These are phyloP conservation scores for Vulpes vulpes DNA, from an alignment of 2,113 vertebrate genomes.

Conservation along the genomic window DNA sequence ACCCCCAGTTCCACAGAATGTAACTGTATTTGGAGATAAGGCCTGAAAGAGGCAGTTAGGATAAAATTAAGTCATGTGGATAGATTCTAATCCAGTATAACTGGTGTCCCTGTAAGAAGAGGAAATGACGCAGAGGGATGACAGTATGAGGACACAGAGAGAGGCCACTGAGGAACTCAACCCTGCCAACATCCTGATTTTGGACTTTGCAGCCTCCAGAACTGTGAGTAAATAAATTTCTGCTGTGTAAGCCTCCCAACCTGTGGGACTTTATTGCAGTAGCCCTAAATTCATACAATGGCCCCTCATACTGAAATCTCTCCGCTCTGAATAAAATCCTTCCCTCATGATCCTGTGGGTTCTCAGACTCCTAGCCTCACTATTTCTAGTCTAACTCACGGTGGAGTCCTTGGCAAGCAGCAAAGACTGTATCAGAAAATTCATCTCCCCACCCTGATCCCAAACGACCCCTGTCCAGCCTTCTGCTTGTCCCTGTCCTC, in stretches of 20 bases:
- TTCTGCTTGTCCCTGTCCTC: neutral
- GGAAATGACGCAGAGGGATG: neutral
- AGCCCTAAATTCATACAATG: neutral
- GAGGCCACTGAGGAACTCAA: neutral
- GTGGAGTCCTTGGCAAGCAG: neutral
- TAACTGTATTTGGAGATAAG: neutral
- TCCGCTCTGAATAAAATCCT: neutral
- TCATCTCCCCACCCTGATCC: too few species aligned
- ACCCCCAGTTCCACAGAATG: neutral
- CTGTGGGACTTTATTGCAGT: neutral
- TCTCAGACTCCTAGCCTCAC: neutral
- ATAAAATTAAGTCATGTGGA: neutral
- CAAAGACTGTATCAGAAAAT: neutral
- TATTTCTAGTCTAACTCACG: accelerated
- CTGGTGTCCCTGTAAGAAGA: neutral
- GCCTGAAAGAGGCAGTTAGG: neutral
- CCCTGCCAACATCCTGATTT: neutral
- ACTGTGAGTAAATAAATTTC: neutral
- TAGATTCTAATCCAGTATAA: neutral
- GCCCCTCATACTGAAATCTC: neutral
- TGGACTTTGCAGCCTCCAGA: neutral
- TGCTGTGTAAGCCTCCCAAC: neutral
- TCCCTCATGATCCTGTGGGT: accelerated
- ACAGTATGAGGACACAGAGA: neutral
- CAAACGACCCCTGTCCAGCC: neutral